Evolutionary conservation across 2,888 invertebrate species (phyloP).

Genomic region (Margaritifera margaritifera): DNA sequence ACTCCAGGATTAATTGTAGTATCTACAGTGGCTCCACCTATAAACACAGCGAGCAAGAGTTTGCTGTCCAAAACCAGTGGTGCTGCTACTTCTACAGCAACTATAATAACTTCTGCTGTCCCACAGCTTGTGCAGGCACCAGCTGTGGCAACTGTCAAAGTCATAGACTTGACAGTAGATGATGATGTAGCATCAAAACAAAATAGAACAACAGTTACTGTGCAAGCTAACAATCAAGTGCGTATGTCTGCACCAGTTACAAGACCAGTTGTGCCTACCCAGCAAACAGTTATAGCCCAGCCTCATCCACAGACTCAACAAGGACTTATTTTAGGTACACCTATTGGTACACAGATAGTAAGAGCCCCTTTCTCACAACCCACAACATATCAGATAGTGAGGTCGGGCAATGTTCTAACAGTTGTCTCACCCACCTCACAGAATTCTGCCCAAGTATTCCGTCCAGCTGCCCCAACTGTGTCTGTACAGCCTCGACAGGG

Average conservation of each 20-base stretch:
- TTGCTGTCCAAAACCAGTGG: conserved; percentile 1
- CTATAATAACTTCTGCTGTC: conserved; percentile 15
- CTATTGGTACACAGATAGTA: conserved; percentile 21
- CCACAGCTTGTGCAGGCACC: conserved; percentile 9
- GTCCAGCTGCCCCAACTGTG: conserved; percentile 21
- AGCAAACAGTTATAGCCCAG: neutral
- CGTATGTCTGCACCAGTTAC: neutral
- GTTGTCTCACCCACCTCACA: conserved; percentile 5
- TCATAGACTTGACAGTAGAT: conserved; percentile 63
- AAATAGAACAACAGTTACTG: conserved; percentile 1
- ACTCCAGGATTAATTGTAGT: conserved; percentile 8
- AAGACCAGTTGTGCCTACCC: conserved; percentile 1
- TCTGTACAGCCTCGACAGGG: conserved; percentile 29
- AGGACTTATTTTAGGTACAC: neutral
- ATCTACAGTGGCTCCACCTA: conserved; percentile 5
- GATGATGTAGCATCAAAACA: conserved; percentile 39
- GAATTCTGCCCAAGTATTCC: conserved; percentile 5
- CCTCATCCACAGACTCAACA: neutral
- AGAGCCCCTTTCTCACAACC: neutral
- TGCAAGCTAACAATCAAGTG: conserved; percentile 4
- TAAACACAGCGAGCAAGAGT: no score
- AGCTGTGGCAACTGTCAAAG: conserved; percentile 29
- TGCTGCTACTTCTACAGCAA: conserved; percentile 6
- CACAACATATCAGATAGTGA: no score
- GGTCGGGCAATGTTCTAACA: no score